phyloP scores from a whole-genome alignment of 2,797 vertebrate species.

The Lepus townsendii region DNA sequence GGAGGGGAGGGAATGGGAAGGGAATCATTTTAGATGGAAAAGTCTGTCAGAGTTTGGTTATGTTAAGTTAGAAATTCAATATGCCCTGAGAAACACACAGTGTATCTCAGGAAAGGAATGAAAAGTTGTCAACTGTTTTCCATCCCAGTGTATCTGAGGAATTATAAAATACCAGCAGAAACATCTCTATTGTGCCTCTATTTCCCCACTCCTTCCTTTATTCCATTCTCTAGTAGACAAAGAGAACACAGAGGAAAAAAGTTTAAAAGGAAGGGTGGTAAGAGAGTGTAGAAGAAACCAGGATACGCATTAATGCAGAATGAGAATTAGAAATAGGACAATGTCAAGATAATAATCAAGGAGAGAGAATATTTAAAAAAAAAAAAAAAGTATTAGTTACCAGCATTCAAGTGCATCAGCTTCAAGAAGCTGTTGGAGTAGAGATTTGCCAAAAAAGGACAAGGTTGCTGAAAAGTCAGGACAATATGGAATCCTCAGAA shows the following conservation, averaged over 20 bases:
- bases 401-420: background rate
- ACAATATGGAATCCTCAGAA: background rate
- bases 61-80: slow-evolving; percentile 40
- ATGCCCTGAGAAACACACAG: background rate
- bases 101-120: slow-evolving; percentile 44
- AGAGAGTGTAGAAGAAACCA: slow-evolving; percentile 44
- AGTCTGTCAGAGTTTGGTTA: slow-evolving; percentile 30
- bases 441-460: slow-evolving; percentile 48
- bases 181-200: background rate
- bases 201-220: background rate
- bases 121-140: slow-evolving; percentile 45
- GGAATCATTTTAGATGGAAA: slow-evolving; percentile 20
- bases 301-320: background rate
- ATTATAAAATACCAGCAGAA: slow-evolving; percentile 13
- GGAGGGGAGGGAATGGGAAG: background rate
- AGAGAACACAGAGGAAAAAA: slow-evolving; percentile 27
- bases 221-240: background rate
- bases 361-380: background rate
- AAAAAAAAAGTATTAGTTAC: background rate
- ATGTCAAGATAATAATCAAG: slow-evolving; percentile 8
- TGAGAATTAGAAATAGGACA: slow-evolving; percentile 53
- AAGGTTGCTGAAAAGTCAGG: slow-evolving; percentile 9
- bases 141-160: background rate
- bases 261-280: background rate
- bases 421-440: background rate